Evolutionary conservation across 2,113 vertebrate genomes (phyloP).

Genomic region (Hyaena hyaena): DNA sequence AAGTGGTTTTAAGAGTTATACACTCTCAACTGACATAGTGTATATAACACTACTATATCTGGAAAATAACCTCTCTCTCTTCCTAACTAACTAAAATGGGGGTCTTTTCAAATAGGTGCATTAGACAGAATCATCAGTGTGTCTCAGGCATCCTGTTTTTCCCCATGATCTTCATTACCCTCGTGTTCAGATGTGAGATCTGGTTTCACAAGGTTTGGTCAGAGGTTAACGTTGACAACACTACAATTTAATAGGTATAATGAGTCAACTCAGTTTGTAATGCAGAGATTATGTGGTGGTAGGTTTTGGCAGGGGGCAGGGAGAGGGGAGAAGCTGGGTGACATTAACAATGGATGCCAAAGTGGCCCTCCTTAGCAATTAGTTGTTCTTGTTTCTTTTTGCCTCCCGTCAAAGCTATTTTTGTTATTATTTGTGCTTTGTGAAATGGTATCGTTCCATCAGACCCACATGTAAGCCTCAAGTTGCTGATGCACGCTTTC

Average conservation of each 20-base stretch:
- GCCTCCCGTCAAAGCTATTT: neutral
- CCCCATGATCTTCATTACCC: neutral
- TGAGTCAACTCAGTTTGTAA: neutral
- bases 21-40: neutral
- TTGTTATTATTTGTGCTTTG: neutral
- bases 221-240: neutral
- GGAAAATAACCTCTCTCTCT: neutral
- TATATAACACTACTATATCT: neutral
- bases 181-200: neutral
- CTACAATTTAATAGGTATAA: neutral
- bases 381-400: slow-evolving; percentile 21
- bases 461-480: neutral
- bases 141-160: neutral
- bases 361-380: neutral
- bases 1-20: neutral
- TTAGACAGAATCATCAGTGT: neutral
- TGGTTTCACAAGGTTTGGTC: neutral
- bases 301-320: too few species aligned
- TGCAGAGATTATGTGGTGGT: neutral
- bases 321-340: neutral
- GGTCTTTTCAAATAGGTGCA: neutral
- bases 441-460: neutral
- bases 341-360: neutral
- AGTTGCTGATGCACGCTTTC: neutral
- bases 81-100: neutral